phyloP scores from a whole-genome alignment of 2,113 vertebrate species.

The Myiagra hebetior region DNA sequence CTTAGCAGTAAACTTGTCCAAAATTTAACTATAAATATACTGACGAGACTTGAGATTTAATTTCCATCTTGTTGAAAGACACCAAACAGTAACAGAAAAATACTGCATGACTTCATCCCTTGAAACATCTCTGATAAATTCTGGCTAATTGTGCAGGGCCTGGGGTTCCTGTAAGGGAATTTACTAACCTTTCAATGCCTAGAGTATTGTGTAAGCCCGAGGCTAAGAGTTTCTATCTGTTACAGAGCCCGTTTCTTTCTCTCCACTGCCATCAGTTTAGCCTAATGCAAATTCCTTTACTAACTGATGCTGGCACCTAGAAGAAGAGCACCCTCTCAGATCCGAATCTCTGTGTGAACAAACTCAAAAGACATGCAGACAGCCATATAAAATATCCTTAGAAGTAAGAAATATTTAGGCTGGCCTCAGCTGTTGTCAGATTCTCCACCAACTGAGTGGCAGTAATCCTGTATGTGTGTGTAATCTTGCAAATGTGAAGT shows the following conservation, averaged over 20 bases:
- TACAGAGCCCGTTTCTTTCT: background rate
- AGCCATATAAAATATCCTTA: background rate
- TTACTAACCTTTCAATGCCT: background rate
- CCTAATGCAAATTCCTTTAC: background rate
- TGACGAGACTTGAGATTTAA: background rate
- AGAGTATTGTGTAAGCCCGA: background rate
- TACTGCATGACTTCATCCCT: background rate
- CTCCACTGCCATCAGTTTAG: background rate
- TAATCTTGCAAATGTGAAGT: slow-evolving; percentile 16
- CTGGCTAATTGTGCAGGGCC: background rate
- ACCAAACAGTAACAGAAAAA: background rate
- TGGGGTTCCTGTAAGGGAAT: background rate
- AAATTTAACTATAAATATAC: background rate
- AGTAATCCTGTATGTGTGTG: background rate
- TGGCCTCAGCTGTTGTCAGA: background rate
- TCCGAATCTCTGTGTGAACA: background rate
- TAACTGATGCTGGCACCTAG: background rate
- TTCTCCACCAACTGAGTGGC: background rate
- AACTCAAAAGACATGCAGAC: background rate
- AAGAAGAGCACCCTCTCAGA: background rate
- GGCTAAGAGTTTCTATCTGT: background rate
- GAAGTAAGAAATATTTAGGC: background rate
- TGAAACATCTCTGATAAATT: background rate
- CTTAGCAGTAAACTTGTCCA: background rate
- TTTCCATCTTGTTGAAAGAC: background rate